These are phyloP conservation scores for Tenthredo scrophulariae DNA, from an alignment of 2,888 invertebrate species.

Conservation along the genomic window DNA sequence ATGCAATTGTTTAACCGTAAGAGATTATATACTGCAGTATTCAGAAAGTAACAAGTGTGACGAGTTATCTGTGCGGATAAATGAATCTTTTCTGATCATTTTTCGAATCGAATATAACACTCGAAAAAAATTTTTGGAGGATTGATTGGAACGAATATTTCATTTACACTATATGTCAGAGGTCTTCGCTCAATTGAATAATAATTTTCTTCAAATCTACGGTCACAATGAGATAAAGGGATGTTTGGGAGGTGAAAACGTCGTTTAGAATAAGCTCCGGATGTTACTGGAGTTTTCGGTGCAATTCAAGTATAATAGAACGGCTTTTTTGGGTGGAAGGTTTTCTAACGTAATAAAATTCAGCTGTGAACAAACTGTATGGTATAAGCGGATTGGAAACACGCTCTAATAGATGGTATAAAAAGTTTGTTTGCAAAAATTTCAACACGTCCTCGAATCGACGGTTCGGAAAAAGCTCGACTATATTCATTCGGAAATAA, in stretches of 20 bases:
- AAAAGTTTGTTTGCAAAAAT: background rate
- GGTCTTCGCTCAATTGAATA: background rate
- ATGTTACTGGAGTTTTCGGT: background rate
- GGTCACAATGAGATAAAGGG: background rate
- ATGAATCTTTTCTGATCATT: background rate
- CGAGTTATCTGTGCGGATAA: background rate
- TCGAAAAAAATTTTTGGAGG: background rate
- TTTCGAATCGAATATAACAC: background rate
- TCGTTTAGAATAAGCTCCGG: background rate
- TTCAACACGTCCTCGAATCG: background rate
- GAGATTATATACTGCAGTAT: background rate
- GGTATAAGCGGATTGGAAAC: background rate
- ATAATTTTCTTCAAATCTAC: background rate
- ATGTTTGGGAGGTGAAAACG: background rate
- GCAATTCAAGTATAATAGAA: background rate
- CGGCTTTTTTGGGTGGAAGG: background rate
- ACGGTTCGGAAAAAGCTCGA: background rate
- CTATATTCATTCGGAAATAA: conserved; percentile 4
- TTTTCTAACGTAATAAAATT: background rate
- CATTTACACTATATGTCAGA: background rate
- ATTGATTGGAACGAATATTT: background rate
- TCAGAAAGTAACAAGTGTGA: background rate
- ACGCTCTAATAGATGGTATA: background rate
- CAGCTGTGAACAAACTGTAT: background rate
- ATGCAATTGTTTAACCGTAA: background rate